Conservation (phyloP, 2,888 invertebrate species). For the Drosophila austrosaltans region DNA sequence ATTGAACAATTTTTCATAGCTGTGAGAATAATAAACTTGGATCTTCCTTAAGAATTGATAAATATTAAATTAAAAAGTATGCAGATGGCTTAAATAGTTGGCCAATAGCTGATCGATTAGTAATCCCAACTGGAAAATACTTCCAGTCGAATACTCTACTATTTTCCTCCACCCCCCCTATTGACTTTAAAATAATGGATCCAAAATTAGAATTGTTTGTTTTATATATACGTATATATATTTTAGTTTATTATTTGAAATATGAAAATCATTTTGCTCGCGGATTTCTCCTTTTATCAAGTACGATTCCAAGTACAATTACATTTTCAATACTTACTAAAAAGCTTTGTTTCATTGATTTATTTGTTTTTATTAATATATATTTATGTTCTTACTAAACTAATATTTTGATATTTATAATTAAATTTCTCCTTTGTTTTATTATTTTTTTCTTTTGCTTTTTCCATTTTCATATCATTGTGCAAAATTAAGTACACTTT, state of each 20-base stretch:
- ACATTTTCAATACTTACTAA: constrained; percentile 46
- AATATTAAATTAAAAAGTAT: too few relatives aligned
- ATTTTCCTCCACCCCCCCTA: too few relatives aligned
- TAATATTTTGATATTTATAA: constrained; percentile 24
- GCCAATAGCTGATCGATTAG: too few relatives aligned
- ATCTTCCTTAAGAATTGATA: too few relatives aligned
- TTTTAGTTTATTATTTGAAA: constrained; percentile 46
- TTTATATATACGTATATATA: constrained; percentile 10
- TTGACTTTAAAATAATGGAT: too few relatives aligned
- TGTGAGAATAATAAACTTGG: too few relatives aligned
- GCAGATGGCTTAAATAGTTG: too few relatives aligned
- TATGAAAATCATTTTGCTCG: constrained; percentile 45
- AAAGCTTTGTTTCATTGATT: constrained; percentile 28
- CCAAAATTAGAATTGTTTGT: too few relatives aligned
- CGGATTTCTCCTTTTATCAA: constrained; percentile 30
- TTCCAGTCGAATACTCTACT: too few relatives aligned
- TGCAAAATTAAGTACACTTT: constrained; percentile 69
- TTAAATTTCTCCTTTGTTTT: constrained; percentile 17
- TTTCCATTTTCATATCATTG: not conserved
- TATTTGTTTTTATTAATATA: not conserved
- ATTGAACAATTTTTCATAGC: too few relatives aligned
- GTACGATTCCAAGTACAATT: constrained; percentile 22
- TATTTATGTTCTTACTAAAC: constrained; percentile 17
- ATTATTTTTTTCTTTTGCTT: not conserved
- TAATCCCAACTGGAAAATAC: too few relatives aligned